Base-by-base conservation (phyloP, 1,140 invertebrate species). In the Melipona quadrifasciata region DNA sequence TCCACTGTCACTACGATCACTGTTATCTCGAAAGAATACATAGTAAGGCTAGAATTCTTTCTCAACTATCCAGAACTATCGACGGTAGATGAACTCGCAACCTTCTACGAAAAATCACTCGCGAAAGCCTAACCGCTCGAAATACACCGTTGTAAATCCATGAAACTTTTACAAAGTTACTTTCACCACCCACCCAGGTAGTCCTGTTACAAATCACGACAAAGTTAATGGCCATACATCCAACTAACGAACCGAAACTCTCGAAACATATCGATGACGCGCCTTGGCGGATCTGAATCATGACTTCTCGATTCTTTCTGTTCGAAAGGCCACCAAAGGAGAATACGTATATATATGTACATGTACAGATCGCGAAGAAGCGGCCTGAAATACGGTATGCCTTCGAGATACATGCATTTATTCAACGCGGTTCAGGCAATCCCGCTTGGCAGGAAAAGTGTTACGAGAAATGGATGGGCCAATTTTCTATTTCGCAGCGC, bases 401-500 rank as follows among this genome's bases (percentile, higher is more conserved):
- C 86, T 90, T 91, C 85, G 86, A 91, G 88, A 89, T 91, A 89
- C 91, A 90, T 92, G 86, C 90, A 92, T 92, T 92, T 92, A 92
- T 92, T 92, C 92, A 92, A 91, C 90, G 85, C 86, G 82, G 83
- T 34, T 85, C 83, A 79, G 82, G 90, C 88, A 90, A 90, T 90
- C 86, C 88, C 82, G 84, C 80, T 76, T 87, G 89, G 86, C 91
- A 86, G 90, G 86, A 87, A 90, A 90, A 90, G 86, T 91, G 85
- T 89, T 87, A 89, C 87, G 89, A 87, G 90, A 93, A 93, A 92
- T 92, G 87, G 88, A 93, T 93, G 91, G 91, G 91, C 91, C 91
- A 93, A 93, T 93, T 92, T 93, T 93, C 91, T 90, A 89, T 93
- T 92, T 91, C 90, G 81, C 81, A 83, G 76, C 75, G 82, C 81